Evolutionary conservation across 2,797 vertebrate species (phyloP), one percentile per base, ranked within the genome.

Genomic region (Anguilla obscura): DNA sequence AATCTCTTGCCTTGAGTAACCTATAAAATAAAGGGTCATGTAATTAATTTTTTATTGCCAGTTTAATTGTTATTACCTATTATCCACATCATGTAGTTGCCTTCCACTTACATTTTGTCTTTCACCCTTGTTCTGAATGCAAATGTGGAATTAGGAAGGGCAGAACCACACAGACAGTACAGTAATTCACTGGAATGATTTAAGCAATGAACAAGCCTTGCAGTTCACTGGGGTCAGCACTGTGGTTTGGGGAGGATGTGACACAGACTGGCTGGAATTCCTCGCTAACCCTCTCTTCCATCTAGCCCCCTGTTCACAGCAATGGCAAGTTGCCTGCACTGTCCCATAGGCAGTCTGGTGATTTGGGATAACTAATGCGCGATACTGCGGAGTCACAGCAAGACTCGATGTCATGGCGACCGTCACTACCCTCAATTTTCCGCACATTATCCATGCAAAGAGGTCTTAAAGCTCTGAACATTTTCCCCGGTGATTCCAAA

Each of bases 41-140:
- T 9, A n/a, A 48, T 82, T n/a, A 5, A 48, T 9, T n/a, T n/a
- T 79, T 40, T 40, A 79, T 79, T 21, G 45, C 33, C 36, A 79
- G 71, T 79, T 82, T n/a, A n/a, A 82, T 82, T 50, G 8, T 82
- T 48, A 82, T 82, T 82, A 8, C n/a, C 21, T 14, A 82, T 48
- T 50, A 50, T 50, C 5, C 33, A 14, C 74, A 12, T 40, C 3
- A 14, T 16, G 30, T 40, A 76, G 12, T 40, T 14, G 14, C 74
- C 74, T 33, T 76, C 74, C 69, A 71, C 27, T 71, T 14, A 45
- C 33, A 40, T 79, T 79, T 12, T 40, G 48, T 48, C 18, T 8
- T 1, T n/a, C 79, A 48, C 6, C 74, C 33, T 40, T 40, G 3
- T 14, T 50, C 1, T 50, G 9, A n/a, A 82, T 40, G 33, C 33